Percentiles rank a stretch among this genome's conserved stretches.
These are phyloP conservation scores for Bambusicola thoracicus DNA, from an alignment of 2,113 vertebrate genomes.

Conservation along the genomic window DNA sequence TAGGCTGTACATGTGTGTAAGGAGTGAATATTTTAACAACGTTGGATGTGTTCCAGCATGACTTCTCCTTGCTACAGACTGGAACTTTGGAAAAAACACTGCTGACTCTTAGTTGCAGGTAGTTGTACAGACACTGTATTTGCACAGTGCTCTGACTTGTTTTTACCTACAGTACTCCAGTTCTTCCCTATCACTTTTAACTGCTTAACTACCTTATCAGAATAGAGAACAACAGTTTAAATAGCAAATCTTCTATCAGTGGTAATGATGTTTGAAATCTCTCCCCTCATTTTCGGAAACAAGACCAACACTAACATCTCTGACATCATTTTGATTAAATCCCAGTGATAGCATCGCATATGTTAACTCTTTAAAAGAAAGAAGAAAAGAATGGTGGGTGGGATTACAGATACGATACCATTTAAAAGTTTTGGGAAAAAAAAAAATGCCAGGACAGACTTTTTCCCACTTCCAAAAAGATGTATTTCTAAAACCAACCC, in stretches of 20 bases:
- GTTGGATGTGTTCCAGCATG: background rate
- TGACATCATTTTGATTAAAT: background rate
- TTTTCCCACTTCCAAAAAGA: background rate
- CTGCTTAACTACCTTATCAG: background rate
- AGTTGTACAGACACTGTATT: constrained; percentile 32
- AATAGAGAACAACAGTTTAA: background rate
- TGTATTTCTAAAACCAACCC: background rate
- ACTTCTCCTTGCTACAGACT: background rate
- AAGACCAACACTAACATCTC: background rate
- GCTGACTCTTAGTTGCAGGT: constrained; percentile 7
- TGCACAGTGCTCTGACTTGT: constrained; percentile 22
- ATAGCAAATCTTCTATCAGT: background rate
- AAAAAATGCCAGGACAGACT: background rate
- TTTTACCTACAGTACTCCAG: background rate
- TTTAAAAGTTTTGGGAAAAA: constrained; percentile 1
- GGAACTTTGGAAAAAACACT: constrained; percentile 54
- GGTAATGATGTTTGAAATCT: background rate
- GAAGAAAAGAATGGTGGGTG: background rate
- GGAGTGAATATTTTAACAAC: background rate
- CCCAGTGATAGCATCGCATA: background rate
- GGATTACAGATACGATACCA: background rate
- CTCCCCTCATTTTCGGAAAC: background rate
- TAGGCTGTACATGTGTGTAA: background rate
- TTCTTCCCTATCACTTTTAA: background rate
- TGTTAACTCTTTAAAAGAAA: background rate